Conservation (phyloP, 1,140 invertebrate genomes). For the Leptinotarsa undecemlineata region DNA sequence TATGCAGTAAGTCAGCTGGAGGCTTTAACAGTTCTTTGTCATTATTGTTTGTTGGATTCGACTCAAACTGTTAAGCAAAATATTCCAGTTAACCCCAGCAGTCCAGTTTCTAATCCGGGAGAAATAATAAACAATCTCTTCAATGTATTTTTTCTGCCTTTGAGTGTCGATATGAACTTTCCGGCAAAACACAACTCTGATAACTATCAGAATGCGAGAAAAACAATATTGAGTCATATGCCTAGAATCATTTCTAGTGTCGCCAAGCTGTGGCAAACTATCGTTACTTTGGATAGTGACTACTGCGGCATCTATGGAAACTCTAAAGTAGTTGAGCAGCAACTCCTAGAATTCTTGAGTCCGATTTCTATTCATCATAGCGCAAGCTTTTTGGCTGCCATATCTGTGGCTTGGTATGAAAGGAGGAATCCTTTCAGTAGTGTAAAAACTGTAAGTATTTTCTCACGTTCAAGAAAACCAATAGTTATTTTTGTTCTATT, state of each 20-base stretch:
- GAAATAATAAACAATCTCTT: constrained; percentile 83
- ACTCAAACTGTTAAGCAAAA: constrained; percentile 66
- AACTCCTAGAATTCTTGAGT: constrained; percentile 83
- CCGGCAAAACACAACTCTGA: constrained; percentile 54
- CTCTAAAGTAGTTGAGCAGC: constrained; percentile 71
- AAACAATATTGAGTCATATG: constrained; percentile 76
- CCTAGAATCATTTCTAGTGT: constrained; percentile 81
- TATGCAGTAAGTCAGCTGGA: constrained; percentile 81
- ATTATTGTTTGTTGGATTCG: constrained; percentile 83
- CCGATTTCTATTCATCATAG: constrained; percentile 87
- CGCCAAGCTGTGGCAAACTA: constrained; percentile 78
- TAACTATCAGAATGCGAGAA: constrained; percentile 67
- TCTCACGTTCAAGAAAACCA: not conserved
- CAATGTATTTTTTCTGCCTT: constrained; percentile 68
- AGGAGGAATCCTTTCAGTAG: constrained; percentile 59
- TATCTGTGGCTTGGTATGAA: constrained; percentile 90
- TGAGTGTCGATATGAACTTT: constrained; percentile 43
- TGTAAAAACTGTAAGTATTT: constrained; percentile 58
- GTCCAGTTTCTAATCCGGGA: constrained; percentile 60
- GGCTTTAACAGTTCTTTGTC: constrained; percentile 80
- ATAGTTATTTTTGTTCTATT: not conserved
- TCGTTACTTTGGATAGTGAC: constrained; percentile 56
- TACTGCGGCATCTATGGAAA: constrained; percentile 61
- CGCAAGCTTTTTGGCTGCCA: constrained; percentile 78
- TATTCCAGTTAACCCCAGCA: constrained; percentile 58